Conservation (phyloP, 1,140 invertebrate species). For the Agrilus planipennis region DNA sequence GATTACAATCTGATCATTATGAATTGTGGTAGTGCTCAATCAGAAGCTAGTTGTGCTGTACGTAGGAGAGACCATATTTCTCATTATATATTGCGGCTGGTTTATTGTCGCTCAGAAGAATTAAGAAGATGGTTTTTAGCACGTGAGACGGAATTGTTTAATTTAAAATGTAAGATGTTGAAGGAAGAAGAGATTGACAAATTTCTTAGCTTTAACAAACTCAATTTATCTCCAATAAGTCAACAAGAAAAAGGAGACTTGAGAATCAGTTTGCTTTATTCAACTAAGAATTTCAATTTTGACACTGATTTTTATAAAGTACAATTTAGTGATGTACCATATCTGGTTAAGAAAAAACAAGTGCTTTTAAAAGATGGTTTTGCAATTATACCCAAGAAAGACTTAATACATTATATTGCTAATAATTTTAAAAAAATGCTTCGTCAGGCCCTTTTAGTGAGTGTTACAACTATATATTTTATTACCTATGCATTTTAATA, state of each 20-base stretch:
- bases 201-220: constrained; percentile 62
- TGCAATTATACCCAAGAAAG: constrained; percentile 76
- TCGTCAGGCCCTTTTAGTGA: constrained; percentile 9
- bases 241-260: constrained; percentile 53
- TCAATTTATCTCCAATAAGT: constrained; percentile 56
- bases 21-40: no score
- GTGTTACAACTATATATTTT: no score
- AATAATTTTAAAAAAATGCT: constrained; percentile 29
- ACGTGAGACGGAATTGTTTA: constrained; percentile 84
- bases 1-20: no score
- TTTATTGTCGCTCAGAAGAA: constrained; percentile 81
- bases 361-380: constrained; percentile 75
- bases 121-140: constrained; percentile 77
- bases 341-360: constrained; percentile 67
- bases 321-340: constrained; percentile 75
- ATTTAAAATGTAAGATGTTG: constrained; percentile 53
- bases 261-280: constrained; percentile 44
- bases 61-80: constrained; percentile 79
- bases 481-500: background rate
- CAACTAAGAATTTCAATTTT: constrained; percentile 36
- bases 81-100: constrained; percentile 85
- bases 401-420: constrained; percentile 75
- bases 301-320: constrained; percentile 68
- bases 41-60: no score
- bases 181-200: constrained; percentile 41